Conservation (phyloP, 1,140 invertebrate genomes). For the Drosophila sturtevanti region DNA sequence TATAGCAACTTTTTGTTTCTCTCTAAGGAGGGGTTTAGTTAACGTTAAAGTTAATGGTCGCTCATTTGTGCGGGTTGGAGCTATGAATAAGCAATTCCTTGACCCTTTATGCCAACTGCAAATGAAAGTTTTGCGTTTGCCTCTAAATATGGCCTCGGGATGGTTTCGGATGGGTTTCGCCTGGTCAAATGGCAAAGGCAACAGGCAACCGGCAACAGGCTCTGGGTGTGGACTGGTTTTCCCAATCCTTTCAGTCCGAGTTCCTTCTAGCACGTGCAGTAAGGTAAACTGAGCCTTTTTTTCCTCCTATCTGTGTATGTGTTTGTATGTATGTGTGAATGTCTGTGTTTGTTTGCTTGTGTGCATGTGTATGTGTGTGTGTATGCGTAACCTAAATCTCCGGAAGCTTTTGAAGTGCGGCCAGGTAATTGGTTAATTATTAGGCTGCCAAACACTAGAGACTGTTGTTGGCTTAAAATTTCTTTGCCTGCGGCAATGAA, state of each 20-base stretch:
- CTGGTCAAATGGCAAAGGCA: conserved; percentile 36
- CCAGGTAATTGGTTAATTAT: conserved; percentile 62
- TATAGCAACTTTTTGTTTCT: not conserved
- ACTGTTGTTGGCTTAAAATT: conserved; percentile 10
- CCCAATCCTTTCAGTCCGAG: not conserved
- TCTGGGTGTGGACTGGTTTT: conserved; percentile 3
- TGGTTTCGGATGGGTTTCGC: conserved; percentile 20
- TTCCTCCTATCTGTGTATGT: not conserved
- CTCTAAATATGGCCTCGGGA: conserved; percentile 1
- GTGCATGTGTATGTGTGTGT: not conserved
- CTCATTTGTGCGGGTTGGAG: conserved; percentile 55
- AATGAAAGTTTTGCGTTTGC: conserved; percentile 45
- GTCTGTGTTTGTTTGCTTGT: not conserved
- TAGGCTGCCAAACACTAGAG: conserved; percentile 40
- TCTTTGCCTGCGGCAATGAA: conserved; percentile 18
- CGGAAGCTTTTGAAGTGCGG: conserved; percentile 53
- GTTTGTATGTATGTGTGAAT: not conserved
- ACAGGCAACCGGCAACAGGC: conserved; percentile 14
- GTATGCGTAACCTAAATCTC: conserved; percentile 27
- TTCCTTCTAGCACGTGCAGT: conserved; percentile 25
- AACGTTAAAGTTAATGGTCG: conserved; percentile 39
- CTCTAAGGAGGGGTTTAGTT: conserved; percentile 1
- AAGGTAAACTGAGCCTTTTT: conserved; percentile 3
- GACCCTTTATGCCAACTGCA: not conserved
- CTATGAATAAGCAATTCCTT: conserved; percentile 58